Evolutionary conservation across 2,888 invertebrate genomes (phyloP), one percentile per base, ranked within the genome.

Genomic region (Digitonthophagus gazella): DNA sequence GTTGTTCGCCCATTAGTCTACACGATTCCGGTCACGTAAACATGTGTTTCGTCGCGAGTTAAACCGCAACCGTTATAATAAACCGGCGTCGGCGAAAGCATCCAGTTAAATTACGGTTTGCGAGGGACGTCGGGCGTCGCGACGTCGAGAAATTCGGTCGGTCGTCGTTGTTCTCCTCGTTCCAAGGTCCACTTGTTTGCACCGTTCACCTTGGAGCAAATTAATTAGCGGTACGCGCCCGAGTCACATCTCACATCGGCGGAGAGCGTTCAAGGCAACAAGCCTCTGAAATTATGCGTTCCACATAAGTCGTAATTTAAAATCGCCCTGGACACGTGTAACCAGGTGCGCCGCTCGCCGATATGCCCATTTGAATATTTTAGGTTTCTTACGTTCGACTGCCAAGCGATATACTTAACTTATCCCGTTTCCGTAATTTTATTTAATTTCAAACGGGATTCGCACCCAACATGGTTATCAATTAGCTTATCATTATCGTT

Each of bases 251-350:
- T 44, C 28, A 44, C 28, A 44, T 44, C 11, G 28, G 28, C 28
- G 28, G 28, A 44, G 28, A 44, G 28, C 28, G 28, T 44, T 44
- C 28, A 44, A 44, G 28, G 28, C 28, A 44, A 44, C 28, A 44
- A 44, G 28, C 28, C 28, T 44, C 28, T 61, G 18, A 20, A 61
- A 61, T 61, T 61, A 61, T 61, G 61, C 61, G 61, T 61, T 61
- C 61, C 61, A 61, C 61, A 61, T 61, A 61, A 61, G 19, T 61
- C 19, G 61, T 61, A 61, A 61, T 61, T 61, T 61, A 61, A 18
- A 5, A 61, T 61, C 58, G 15, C 61, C 19, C 61, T 3, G 18
- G 61, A 61, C n/a, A 18, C 20, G 61, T 61, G 61, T 61, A 18
- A n/a, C 20, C 61, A 58, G 58, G 28, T 44, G 28, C 28, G 28